Evolutionary conservation across 1,140 invertebrate genomes (phyloP).

Genomic region (Hypsibius dujardini): DNA sequence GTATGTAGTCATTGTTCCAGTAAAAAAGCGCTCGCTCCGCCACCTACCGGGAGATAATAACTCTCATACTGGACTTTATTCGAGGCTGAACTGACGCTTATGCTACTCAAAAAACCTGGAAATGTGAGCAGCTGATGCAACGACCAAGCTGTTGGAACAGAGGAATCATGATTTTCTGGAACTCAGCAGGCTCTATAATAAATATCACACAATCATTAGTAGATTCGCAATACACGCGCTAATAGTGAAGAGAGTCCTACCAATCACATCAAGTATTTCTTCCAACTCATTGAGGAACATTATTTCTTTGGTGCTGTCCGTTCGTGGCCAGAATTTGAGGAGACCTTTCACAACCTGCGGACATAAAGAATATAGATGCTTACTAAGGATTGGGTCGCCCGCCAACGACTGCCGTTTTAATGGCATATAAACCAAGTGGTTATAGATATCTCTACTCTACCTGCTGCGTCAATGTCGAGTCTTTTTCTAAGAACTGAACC

Average conservation of each 20-base stretch:
- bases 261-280: constrained; percentile 26
- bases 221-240: background rate
- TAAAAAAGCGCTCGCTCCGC: constrained; percentile 90
- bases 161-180: constrained; percentile 25
- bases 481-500: constrained; percentile 91
- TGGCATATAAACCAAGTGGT: too few relatives aligned
- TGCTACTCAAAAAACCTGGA: constrained; percentile 23
- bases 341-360: constrained; percentile 61
- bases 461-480: constrained; percentile 68
- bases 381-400: too few relatives aligned
- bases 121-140: constrained; percentile 26
- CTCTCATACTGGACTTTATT: background rate
- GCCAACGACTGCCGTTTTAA: too few relatives aligned
- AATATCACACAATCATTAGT: background rate
- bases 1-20: constrained; percentile 99
- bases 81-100: too few relatives aligned
- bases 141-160: constrained; percentile 25
- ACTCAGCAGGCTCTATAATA: constrained; percentile 16
- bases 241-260: background rate
- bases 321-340: constrained; percentile 94
- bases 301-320: constrained; percentile 54
- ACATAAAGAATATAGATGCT: constrained; percentile 14
- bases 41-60: constrained; percentile 47
- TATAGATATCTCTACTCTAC: background rate
- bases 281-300: constrained; percentile 27